Conservation (phyloP, 2,113 vertebrate genomes). For the Cyanistes caeruleus region DNA sequence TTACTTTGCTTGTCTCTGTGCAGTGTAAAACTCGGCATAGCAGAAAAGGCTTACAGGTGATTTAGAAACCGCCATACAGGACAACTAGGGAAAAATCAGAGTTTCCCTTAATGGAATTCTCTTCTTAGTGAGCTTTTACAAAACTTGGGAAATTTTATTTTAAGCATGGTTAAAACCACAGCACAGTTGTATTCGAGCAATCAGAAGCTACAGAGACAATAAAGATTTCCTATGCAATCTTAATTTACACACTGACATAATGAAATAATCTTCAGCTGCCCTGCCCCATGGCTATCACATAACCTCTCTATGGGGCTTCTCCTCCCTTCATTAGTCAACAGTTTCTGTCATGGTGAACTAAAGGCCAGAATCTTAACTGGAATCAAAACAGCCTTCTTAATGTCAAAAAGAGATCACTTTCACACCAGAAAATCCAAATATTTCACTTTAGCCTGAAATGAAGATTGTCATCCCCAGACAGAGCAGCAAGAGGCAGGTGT, state of each 20-base stretch:
- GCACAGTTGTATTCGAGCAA: not conserved
- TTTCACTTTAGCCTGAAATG: not conserved
- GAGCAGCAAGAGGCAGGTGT: not conserved
- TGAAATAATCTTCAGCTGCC: not conserved
- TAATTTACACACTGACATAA: not conserved
- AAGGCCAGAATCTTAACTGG: not conserved
- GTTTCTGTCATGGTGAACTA: not conserved
- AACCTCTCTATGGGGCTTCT: not conserved
- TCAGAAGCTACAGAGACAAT: not conserved
- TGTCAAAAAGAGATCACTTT: not conserved
- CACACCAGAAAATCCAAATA: not conserved
- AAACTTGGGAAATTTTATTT: constrained; percentile 20
- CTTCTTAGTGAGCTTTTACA: not conserved
- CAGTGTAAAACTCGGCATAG: not conserved
- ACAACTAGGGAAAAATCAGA: not conserved
- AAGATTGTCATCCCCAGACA: too few species aligned
- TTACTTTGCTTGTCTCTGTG: not conserved
- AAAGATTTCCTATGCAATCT: constrained; percentile 23
- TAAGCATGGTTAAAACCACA: not conserved
- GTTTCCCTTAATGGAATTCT: constrained; percentile 39
- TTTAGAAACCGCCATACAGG: not conserved
- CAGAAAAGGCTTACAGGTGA: constrained; percentile 18
- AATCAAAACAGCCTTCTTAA: not conserved
- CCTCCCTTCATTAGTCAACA: not conserved
- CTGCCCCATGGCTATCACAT: not conserved